These are phyloP conservation scores for Nyctereutes procyonoides DNA, from an alignment of 2,113 vertebrate species.

Conservation along the genomic window DNA sequence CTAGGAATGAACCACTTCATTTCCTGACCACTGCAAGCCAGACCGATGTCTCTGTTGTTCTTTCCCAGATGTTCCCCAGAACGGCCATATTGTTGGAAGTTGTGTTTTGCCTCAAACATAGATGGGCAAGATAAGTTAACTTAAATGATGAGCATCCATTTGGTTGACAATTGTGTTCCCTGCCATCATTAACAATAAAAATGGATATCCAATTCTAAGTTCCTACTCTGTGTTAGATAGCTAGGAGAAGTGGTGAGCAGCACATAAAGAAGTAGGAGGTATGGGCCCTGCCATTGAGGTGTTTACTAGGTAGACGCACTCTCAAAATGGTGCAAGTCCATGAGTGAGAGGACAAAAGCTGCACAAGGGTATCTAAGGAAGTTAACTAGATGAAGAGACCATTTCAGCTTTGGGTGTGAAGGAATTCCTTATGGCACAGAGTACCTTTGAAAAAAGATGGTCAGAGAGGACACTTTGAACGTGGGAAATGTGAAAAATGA, in stretches of 20 bases:
- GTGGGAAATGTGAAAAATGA: neutral
- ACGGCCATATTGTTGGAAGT: neutral
- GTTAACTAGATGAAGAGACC: neutral
- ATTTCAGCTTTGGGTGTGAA: neutral
- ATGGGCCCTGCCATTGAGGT: neutral
- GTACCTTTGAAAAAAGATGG: neutral
- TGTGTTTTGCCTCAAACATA: neutral
- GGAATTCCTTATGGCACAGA: neutral
- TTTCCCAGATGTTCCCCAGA: conserved; percentile 76
- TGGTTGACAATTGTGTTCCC: neutral
- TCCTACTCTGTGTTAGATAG: neutral
- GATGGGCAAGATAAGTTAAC: neutral
- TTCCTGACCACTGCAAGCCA: conserved; percentile 78
- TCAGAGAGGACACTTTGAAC: neutral
- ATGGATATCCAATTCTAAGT: neutral
- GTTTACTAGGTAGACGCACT: neutral
- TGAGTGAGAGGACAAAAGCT: neutral
- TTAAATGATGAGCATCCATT: neutral
- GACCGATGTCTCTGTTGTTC: conserved; percentile 70
- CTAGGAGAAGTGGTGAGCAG: neutral
- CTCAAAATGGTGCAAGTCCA: neutral
- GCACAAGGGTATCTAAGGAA: neutral
- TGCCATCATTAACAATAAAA: neutral
- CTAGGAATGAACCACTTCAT: conserved; percentile 71
- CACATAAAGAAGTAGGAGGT: neutral